phyloP scores from a whole-genome alignment of 2,888 invertebrate genomes.

The Cepaea hortensis region DNA sequence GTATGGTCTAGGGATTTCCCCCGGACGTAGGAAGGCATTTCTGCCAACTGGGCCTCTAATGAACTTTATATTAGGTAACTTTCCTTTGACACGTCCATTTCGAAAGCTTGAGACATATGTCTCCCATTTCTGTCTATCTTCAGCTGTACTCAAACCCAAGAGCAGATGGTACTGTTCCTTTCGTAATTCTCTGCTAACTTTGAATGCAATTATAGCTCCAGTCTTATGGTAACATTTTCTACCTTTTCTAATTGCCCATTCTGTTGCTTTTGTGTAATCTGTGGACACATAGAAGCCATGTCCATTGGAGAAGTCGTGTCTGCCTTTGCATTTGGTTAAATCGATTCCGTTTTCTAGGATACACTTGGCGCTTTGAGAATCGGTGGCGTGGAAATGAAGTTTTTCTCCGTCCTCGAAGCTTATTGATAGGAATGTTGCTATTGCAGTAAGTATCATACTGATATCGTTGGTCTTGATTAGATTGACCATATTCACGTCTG shows the following conservation, averaged over 20 bases:
- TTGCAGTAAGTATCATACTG: not conserved
- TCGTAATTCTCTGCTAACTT: not conserved
- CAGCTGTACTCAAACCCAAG: not conserved
- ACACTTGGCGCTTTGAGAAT: not conserved
- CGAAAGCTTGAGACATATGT: not conserved
- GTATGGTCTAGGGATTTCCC: not conserved
- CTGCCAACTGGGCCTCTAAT: not conserved
- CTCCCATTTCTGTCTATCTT: not conserved
- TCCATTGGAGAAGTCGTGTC: not conserved
- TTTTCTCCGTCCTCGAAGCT: not conserved
- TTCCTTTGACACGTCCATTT: not conserved
- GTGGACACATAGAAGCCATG: not conserved
- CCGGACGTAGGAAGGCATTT: not conserved
- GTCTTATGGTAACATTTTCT: not conserved
- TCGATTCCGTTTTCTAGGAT: not conserved
- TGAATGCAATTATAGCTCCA: not conserved
- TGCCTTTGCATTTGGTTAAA: not conserved
- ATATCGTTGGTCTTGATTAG: not conserved
- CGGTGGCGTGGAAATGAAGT: no score
- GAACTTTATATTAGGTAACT: not conserved
- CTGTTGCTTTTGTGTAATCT: not conserved
- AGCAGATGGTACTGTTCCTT: not conserved
- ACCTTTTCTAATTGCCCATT: not conserved
- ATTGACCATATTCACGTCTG: no score
- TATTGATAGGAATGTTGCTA: no score